Conservation (phyloP, 2,797 vertebrate genomes). For the Pagetopsis macropterus region DNA sequence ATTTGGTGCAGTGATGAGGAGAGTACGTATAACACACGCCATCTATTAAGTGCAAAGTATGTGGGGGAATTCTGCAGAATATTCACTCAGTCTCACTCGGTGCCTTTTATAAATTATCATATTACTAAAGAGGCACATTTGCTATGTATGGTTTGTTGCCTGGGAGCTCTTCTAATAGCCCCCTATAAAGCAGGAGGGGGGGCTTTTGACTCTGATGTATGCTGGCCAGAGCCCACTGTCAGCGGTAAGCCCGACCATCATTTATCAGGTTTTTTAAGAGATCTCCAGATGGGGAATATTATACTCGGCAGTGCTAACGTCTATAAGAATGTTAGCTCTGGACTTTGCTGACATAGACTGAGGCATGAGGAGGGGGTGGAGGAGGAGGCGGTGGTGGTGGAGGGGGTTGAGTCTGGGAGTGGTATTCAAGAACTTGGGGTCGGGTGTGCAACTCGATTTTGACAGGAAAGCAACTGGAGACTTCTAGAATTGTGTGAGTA, state of each 20-base stretch:
- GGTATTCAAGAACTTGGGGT: slow-evolving; percentile 59
- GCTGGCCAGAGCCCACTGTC: slow-evolving; percentile 77
- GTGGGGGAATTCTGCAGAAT: slow-evolving; percentile 68
- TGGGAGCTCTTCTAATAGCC: slow-evolving; percentile 70
- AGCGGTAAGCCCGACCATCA: slow-evolving; percentile 71
- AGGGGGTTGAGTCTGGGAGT: slow-evolving; percentile 25
- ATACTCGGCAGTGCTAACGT: slow-evolving; percentile 65
- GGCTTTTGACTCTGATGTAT: slow-evolving; percentile 74
- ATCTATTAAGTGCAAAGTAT: slow-evolving; percentile 78
- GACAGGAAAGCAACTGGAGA: no score
- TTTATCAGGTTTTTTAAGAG: slow-evolving; percentile 74
- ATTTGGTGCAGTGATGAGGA: slow-evolving; percentile 69
- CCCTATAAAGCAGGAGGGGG: slow-evolving; percentile 62
- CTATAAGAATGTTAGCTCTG: slow-evolving; percentile 61
- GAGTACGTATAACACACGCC: slow-evolving; percentile 58
- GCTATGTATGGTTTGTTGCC: slow-evolving; percentile 77
- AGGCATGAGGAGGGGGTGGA: not conserved
- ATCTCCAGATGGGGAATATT: slow-evolving; percentile 78
- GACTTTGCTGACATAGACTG: slow-evolving; percentile 49
- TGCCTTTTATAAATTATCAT: slow-evolving; percentile 78
- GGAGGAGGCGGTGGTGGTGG: not conserved
- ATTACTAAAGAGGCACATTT: slow-evolving; percentile 75
- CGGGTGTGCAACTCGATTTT: no score
- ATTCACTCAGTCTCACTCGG: slow-evolving; percentile 73
- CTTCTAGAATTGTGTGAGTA: no score